Evolutionary conservation across 2,888 invertebrate species (phyloP).

Genomic region (Ashinkailepas kermadecensis): DNA sequence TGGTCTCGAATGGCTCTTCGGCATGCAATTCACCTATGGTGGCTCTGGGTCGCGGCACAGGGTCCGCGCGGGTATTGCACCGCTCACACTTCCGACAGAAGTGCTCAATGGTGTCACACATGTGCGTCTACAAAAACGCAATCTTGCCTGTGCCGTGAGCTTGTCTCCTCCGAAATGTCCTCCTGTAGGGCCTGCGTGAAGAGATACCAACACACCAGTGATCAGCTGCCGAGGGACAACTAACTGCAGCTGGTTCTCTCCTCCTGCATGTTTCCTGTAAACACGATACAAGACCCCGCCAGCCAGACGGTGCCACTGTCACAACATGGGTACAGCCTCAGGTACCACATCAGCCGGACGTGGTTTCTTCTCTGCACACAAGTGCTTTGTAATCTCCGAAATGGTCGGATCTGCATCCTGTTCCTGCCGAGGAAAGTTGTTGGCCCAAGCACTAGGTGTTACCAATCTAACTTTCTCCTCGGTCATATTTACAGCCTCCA

Average conservation of each 20-base stretch:
- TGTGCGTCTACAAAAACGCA: not conserved
- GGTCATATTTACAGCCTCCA: not conserved
- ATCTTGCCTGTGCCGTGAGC: not conserved
- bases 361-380: not conserved
- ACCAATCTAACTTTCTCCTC: not conserved
- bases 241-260: not conserved
- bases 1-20: not conserved
- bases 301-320: not conserved
- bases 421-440: not conserved
- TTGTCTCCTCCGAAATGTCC: not conserved
- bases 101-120: not conserved
- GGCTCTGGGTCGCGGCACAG: not conserved
- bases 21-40: not conserved
- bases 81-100: not conserved
- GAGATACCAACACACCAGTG: not conserved
- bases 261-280: not conserved
- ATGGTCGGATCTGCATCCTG: not conserved
- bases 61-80: not conserved
- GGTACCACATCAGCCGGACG: not conserved
- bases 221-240: not conserved
- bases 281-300: not conserved
- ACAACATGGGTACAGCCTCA: not conserved
- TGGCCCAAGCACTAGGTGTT: not conserved
- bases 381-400: not conserved
- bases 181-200: not conserved